Conservation (phyloP, 2,888 invertebrate species). For the Ecdyonurus torrentis region DNA sequence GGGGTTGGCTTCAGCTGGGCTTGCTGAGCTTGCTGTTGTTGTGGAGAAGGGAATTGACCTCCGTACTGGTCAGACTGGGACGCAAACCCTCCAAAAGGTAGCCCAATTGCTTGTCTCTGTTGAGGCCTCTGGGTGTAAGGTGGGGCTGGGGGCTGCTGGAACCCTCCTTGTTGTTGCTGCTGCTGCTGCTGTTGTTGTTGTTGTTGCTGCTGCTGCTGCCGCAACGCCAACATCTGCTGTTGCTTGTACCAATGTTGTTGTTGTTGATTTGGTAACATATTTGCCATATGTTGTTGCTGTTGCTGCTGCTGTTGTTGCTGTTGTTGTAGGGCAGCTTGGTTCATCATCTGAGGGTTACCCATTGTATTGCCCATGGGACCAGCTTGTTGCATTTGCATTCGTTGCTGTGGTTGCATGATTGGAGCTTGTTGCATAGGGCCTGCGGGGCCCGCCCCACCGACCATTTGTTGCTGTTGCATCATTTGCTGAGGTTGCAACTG, state of each 20-base stretch:
- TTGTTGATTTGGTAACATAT: constrained; percentile 15
- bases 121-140: constrained; percentile 30
- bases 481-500: constrained; percentile 24
- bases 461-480: constrained; percentile 32
- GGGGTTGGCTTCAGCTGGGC: constrained; percentile 45
- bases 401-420: constrained; percentile 14
- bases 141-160: constrained; percentile 42
- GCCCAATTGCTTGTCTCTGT: constrained; percentile 28
- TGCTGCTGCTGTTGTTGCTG: constrained; percentile 20
- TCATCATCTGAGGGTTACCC: not conserved
- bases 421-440: constrained; percentile 11
- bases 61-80: constrained; percentile 8
- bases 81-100: constrained; percentile 7
- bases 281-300: constrained; percentile 16
- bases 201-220: constrained; percentile 25
- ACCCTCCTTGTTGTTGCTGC: constrained; percentile 29
- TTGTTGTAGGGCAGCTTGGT: constrained; percentile 11
- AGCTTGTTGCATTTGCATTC: constrained; percentile 11
- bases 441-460: constrained; percentile 13
- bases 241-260: constrained; percentile 28
- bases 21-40: constrained; percentile 20
- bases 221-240: constrained; percentile 22
- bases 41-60: constrained; percentile 15
- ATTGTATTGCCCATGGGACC: not conserved
- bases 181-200: constrained; percentile 28